Conservation (phyloP, 2,888 invertebrate species). For the Tipula confusa region DNA sequence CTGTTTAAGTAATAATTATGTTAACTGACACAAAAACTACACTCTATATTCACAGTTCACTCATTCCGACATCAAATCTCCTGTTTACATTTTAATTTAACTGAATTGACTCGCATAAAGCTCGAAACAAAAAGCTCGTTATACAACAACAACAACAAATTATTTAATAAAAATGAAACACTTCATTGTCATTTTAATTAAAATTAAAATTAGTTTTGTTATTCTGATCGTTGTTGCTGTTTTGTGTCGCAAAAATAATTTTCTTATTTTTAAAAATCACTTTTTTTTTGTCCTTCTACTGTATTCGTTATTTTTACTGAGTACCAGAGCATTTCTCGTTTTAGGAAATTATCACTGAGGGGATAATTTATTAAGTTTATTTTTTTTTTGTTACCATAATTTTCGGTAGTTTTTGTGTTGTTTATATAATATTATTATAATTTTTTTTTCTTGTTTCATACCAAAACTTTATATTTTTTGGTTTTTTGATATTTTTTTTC, state of each 20-base stretch:
- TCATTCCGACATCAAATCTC: background rate
- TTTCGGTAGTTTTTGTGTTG: background rate
- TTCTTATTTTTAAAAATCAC: background rate
- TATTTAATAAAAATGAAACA: background rate
- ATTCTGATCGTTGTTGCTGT: background rate
- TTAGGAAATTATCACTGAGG: conserved; percentile 20
- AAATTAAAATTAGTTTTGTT: conserved; percentile 1
- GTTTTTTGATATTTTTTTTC: background rate
- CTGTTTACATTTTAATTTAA: background rate
- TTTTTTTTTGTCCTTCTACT: no score
- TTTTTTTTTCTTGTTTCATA: background rate
- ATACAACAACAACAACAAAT: background rate
- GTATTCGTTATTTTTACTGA: background rate
- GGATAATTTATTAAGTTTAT: conserved; percentile 15
- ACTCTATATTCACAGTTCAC: background rate
- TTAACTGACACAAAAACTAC: no score
- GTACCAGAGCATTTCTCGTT: background rate
- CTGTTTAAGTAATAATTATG: no score
- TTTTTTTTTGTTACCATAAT: background rate
- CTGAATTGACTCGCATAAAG: conserved; percentile 8
- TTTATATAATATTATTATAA: background rate
- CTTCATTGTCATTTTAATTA: conserved; percentile 13
- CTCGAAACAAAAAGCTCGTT: background rate
- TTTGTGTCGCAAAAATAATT: background rate
- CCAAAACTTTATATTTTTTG: background rate